A percentile compares a stretch with the other conserved stretches of the same genome.
These are phyloP conservation scores for Odocoileus hemionus DNA, from an alignment of 2,113 vertebrate species.

Conservation along the genomic window DNA sequence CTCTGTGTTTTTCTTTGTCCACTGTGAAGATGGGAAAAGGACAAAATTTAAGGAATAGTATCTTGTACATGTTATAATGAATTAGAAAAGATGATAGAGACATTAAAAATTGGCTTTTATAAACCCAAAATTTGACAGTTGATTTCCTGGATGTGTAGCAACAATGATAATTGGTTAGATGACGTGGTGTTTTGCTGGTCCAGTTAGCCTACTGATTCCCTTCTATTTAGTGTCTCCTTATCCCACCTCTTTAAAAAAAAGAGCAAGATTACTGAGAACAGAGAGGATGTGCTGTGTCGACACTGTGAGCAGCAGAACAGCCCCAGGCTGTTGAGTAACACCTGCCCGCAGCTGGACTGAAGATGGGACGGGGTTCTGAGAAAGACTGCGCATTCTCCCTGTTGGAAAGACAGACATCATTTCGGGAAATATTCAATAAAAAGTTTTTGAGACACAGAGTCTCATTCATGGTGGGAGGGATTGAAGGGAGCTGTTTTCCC, in stretches of 20 bases:
- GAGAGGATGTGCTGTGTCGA: neutral
- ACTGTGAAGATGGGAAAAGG: neutral
- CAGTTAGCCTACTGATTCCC: neutral
- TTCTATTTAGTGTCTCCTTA: conserved; percentile 52
- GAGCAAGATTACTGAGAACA: conserved; percentile 54
- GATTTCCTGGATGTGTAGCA: neutral
- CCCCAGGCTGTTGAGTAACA: conserved; percentile 11
- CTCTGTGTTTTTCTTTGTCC: neutral
- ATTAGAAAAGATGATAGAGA: neutral
- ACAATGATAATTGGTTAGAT: neutral
- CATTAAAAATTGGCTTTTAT: neutral
- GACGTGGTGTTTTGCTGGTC: neutral
- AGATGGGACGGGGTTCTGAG: conserved; percentile 58
- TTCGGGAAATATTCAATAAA: conserved; percentile 79
- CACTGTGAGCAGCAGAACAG: neutral
- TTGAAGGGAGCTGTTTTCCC: conserved; percentile 76
- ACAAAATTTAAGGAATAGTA: neutral
- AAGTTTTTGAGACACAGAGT: conserved; percentile 75
- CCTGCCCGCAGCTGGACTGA: conserved; percentile 30
- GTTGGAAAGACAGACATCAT: conserved; percentile 75
- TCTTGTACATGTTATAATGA: neutral
- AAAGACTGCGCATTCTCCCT: conserved; percentile 58
- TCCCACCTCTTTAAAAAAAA: neutral
- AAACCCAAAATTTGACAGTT: neutral
- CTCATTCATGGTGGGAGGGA: conserved; percentile 66